phyloP scores from a whole-genome alignment of 2,113 vertebrate species.

The Brienomyrus longianalis region DNA sequence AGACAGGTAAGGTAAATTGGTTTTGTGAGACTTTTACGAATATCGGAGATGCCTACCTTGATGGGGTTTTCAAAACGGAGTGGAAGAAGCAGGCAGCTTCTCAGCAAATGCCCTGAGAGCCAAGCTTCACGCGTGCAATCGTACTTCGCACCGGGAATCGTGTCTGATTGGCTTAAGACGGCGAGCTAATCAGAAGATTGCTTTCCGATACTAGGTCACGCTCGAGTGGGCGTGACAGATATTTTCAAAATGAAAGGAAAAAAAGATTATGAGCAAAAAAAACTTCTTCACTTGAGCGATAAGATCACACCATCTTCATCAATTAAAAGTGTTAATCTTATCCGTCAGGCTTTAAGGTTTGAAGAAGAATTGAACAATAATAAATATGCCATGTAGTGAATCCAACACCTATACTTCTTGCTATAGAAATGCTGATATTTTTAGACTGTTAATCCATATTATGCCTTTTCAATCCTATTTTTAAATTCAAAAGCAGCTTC shows the following conservation, averaged over 20 bases:
- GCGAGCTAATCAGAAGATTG: no score
- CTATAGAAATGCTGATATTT: neutral
- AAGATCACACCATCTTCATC: neutral
- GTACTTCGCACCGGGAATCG: no score
- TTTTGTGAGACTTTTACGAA: no score
- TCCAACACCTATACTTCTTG: neutral
- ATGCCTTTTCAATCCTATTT: neutral
- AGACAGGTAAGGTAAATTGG: no score
- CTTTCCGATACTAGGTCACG: no score
- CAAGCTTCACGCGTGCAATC: no score
- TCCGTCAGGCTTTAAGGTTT: neutral
- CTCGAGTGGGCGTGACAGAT: no score
- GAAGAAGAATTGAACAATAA: neutral
- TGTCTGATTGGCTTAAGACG: no score
- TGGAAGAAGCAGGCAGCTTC: no score
- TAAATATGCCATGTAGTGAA: neutral
- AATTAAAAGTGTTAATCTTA: neutral
- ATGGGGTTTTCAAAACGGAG: no score
- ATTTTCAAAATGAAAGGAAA: neutral
- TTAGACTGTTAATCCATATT: neutral
- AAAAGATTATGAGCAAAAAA: neutral
- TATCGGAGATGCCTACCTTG: no score
- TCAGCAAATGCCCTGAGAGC: no score
- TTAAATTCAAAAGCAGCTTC: neutral
- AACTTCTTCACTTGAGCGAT: neutral